Percentiles rank a stretch among this genome's conserved stretches.
phyloP scores from a whole-genome alignment of 2,797 vertebrate species.

The Sylvilagus floridanus region DNA sequence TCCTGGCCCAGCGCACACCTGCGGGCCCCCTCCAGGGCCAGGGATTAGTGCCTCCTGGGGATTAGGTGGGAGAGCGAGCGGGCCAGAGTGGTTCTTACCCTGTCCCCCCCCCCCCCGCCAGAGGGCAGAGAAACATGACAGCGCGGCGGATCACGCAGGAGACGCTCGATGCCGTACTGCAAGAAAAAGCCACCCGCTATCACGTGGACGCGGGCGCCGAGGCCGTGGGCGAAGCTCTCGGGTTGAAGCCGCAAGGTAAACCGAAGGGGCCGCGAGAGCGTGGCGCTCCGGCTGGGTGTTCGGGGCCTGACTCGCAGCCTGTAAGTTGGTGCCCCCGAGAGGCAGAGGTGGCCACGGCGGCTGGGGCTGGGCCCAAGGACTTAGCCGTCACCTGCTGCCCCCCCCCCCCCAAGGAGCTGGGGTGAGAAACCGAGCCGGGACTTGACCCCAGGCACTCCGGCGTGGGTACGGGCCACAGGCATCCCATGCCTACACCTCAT shows the following conservation, averaged over 20 bases:
- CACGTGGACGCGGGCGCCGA: constrained; percentile 91
- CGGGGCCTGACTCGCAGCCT: too few relatives aligned
- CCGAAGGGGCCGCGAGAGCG: neutral
- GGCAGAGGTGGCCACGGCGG: too few relatives aligned
- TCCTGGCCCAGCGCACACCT: neutral
- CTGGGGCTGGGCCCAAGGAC: too few relatives aligned
- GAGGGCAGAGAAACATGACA: constrained; percentile 89
- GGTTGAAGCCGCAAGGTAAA: constrained; percentile 95
- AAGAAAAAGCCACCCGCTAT: constrained; percentile 94
- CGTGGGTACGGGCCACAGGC: too few relatives aligned
- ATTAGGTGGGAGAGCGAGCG: neutral
- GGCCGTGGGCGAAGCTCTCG: constrained; percentile 90
- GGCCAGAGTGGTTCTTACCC: neutral
- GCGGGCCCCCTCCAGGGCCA: neutral
- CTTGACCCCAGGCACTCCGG: too few relatives aligned
- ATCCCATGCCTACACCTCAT: too few relatives aligned
- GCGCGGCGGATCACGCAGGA: constrained; percentile 93
- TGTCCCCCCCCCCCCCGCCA: neutral
- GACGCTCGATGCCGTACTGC: constrained; percentile 93
- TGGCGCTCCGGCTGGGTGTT: neutral
- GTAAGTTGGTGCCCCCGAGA: too few relatives aligned
- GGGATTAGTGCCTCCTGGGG: neutral
- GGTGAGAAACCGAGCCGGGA: too few relatives aligned
- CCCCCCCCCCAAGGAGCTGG: too few relatives aligned
- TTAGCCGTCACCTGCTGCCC: too few relatives aligned